A percentile compares a stretch with the other conserved stretches of the same genome.
Conservation (phyloP, 2,888 invertebrate species). For the Yponomeuta sedellus region DNA sequence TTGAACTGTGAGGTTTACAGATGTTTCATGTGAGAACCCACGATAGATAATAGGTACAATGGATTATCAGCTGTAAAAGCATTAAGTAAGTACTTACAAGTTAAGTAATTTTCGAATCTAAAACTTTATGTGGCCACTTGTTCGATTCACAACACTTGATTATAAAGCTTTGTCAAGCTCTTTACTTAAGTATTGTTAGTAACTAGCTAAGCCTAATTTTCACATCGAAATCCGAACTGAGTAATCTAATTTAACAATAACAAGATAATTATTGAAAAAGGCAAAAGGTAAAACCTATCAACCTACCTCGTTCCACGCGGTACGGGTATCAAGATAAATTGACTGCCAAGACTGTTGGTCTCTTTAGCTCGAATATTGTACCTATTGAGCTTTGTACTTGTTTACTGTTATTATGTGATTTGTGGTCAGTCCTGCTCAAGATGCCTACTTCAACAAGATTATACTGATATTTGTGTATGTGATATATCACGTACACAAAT, state of each 20-base stretch:
- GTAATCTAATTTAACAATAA: constrained; percentile 43
- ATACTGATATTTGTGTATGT: too few species aligned
- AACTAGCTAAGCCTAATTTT: constrained; percentile 39
- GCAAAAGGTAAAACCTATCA: constrained; percentile 49
- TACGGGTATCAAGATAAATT: too few species aligned
- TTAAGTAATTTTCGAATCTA: constrained; percentile 28
- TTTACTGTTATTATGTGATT: too few species aligned
- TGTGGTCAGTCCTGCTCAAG: too few species aligned
- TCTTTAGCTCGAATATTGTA: too few species aligned
- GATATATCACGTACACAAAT: too few species aligned
- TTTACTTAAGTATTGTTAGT: constrained; percentile 62
- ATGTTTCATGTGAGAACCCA: neutral
- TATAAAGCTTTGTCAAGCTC: constrained; percentile 75
- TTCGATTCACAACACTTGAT: constrained; percentile 75
- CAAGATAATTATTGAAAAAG: constrained; percentile 49
- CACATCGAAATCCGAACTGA: constrained; percentile 44
- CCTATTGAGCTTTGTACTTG: too few species aligned
- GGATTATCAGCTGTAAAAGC: constrained; percentile 6
- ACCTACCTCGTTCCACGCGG: too few species aligned
- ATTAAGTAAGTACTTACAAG: constrained; percentile 11
- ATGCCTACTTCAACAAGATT: too few species aligned
- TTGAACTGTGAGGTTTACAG: neutral
- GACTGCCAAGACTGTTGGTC: too few species aligned
- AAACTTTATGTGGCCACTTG: constrained; percentile 67
- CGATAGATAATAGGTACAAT: too few species aligned